phyloP scores from a whole-genome alignment of 2,797 vertebrate genomes.

The Arctocebus calabarensis region DNA sequence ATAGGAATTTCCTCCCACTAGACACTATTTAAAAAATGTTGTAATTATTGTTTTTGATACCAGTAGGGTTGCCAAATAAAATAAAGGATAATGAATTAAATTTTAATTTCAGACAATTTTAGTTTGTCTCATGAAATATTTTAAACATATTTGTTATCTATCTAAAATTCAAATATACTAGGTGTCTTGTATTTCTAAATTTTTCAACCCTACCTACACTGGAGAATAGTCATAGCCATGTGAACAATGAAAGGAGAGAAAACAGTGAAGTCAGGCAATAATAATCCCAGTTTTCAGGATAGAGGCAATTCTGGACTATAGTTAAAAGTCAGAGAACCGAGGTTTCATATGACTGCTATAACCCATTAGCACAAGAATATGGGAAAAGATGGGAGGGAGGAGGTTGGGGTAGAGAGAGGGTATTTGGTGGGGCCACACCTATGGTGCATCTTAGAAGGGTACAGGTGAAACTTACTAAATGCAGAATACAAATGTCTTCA shows the following conservation, averaged over 20 bases:
- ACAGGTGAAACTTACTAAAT: too few relatives aligned
- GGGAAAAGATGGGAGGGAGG: too few relatives aligned
- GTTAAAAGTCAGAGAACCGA: background rate
- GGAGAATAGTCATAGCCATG: background rate
- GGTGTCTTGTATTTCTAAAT: background rate
- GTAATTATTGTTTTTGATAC: background rate
- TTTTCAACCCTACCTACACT: background rate
- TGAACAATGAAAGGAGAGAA: background rate
- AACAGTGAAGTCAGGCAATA: background rate
- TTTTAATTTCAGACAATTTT: slow-evolving; percentile 39
- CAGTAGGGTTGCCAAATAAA: background rate
- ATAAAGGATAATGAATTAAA: background rate
- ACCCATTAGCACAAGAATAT: too few relatives aligned
- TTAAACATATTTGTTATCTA: background rate
- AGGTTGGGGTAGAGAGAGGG: too few relatives aligned
- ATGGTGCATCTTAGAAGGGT: too few relatives aligned
- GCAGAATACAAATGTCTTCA: too few relatives aligned
- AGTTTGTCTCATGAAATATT: background rate
- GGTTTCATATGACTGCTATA: too few relatives aligned
- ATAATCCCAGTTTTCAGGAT: background rate
- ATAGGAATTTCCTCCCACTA: background rate
- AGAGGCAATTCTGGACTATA: background rate
- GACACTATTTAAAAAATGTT: background rate
- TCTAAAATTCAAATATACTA: background rate
- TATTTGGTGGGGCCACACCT: too few relatives aligned